Percentiles rank a stretch among this genome's conserved stretches.
Evolutionary conservation across 2,113 vertebrate species (phyloP).

Genomic region (Crotalus viridis): DNA sequence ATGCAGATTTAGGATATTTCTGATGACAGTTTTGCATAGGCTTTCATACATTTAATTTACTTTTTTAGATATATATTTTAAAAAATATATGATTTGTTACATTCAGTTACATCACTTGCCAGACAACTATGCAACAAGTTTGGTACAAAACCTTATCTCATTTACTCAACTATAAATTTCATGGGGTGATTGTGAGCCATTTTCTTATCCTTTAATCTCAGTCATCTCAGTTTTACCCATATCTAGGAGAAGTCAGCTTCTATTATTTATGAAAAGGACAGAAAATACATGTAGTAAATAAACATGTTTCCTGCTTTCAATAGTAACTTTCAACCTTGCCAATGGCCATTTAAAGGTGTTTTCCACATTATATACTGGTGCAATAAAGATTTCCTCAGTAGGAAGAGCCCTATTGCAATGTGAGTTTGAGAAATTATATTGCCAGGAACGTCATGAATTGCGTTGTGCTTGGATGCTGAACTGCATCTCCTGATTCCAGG

Average conservation of each 20-base stretch:
- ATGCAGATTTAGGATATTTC: background rate
- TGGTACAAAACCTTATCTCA: background rate
- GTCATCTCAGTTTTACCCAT: background rate
- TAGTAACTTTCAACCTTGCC: background rate
- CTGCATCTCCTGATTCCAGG: background rate
- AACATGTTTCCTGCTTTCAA: background rate
- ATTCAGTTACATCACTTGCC: background rate
- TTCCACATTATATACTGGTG: too few relatives aligned
- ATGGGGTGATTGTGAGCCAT: background rate
- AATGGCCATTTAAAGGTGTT: background rate
- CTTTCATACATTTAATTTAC: background rate
- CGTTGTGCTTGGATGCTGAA: background rate
- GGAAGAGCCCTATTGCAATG: background rate
- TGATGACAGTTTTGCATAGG: background rate
- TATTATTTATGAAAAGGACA: background rate
- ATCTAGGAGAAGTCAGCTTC: background rate
- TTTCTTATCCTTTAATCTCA: background rate
- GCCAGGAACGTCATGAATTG: background rate
- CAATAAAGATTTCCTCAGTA: background rate
- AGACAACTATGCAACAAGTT: background rate
- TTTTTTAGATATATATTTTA: background rate
- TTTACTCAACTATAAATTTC: background rate
- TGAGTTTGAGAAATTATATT: background rate
- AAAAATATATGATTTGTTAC: background rate
- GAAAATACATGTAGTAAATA: background rate